Conservation (phyloP, 2,113 vertebrate genomes). For the Talpa occidentalis region DNA sequence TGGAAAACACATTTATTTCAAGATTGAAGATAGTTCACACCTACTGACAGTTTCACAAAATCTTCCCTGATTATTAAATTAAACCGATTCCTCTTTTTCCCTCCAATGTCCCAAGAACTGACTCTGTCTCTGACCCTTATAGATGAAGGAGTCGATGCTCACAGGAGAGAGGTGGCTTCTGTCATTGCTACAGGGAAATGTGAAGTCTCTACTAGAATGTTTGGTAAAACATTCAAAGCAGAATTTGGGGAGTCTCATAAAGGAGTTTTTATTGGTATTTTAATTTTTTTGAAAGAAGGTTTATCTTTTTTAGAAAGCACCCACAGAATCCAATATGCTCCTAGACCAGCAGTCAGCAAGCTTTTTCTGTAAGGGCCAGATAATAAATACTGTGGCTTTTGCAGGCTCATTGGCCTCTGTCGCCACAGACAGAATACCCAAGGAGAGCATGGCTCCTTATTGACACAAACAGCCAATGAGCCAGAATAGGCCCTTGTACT, state of each 20-base stretch:
- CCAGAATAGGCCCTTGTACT: neutral
- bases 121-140: neutral
- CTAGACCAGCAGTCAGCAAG: neutral
- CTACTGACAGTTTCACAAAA: neutral
- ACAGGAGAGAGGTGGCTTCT: neutral
- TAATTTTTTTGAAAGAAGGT: neutral
- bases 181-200: neutral
- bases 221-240: neutral
- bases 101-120: neutral
- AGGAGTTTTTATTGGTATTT: neutral
- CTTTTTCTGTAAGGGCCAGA: neutral
- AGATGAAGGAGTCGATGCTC: neutral
- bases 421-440: no score
- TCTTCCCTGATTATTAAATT: neutral
- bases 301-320: conserved; percentile 8
- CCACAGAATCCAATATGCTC: neutral
- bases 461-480: neutral
- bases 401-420: neutral
- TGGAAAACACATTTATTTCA: neutral
- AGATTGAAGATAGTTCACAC: neutral
- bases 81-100: neutral
- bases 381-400: neutral
- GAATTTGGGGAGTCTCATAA: neutral
- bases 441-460: neutral
- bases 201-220: neutral